Evolutionary conservation across 2,797 vertebrate species (phyloP), one percentile per base, ranked within the genome.

Genomic region (Paratrypauchen microcephalus): DNA sequence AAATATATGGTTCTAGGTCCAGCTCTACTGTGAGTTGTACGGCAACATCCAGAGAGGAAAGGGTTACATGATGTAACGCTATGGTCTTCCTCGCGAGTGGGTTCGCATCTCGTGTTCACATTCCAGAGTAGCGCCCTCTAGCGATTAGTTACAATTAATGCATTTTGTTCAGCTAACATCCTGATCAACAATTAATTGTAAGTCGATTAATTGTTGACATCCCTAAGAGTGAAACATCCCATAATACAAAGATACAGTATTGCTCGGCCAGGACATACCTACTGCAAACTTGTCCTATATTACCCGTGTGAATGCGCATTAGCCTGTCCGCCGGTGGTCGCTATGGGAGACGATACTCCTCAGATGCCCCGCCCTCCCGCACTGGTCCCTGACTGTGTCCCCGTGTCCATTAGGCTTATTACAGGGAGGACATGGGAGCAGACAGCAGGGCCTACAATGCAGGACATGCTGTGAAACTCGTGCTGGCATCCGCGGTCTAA

Each of bases 381-480:
- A 72, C 65, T 6, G 71, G 76, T 75, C 73, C 78, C 85, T 76
- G 84, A 80, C 77, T 84, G 71, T 85, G 83, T 88, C 86, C 78
- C 21, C 21, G 74, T 77, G 87, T 88, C 88, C 86, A 84, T 89
- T 88, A 84, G 80, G 24, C 74, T 90, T 87, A 84, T 78, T 87
- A 71, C 83, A 19, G 50, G 71, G 52, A 70, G 83, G 85, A 89
- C 82, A 75, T 88, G 78, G 76, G 72, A 82, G 85, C 75, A 79
- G 77, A 79, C 76, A 65, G 83, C 72, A 78, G 61, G 73, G 60
- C 77, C 62, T 63, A 45, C 73, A 77, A 72, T 84, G 85, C 74
- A 19, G 75, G 88, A 84, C 85, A 63, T 65, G 62, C 81, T 85
- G 77, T 87, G 85, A 87, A 89, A 86, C 68, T 68, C 62, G 65